phyloP scores from a whole-genome alignment of 1,140 invertebrate species.

The Druon quercuslanigerum region DNA sequence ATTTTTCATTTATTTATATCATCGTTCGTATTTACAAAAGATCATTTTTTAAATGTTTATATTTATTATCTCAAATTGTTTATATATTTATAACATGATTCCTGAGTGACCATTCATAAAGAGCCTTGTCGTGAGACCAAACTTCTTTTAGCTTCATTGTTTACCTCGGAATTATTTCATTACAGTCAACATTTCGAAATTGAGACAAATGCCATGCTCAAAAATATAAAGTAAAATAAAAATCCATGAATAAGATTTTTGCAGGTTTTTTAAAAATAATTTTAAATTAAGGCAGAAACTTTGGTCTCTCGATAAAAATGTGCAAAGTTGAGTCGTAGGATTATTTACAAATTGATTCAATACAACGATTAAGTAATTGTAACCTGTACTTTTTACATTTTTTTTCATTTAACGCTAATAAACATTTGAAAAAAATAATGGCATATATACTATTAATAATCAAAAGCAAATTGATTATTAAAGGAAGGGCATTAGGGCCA shows the following conservation, averaged over 20 bases:
- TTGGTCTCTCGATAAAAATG: conserved; percentile 29
- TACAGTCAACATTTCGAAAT: not conserved
- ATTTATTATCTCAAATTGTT: conserved; percentile 66
- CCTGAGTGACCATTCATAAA: conserved; percentile 69
- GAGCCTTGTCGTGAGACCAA: conserved; percentile 54
- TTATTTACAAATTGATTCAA: conserved; percentile 40
- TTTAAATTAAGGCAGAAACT: conserved; percentile 11
- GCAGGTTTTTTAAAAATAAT: not conserved
- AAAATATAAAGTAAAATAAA: no score
- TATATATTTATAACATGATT: conserved; percentile 65
- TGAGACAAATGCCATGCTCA: not conserved
- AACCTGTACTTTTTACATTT: conserved; percentile 22
- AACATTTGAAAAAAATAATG: conserved; percentile 63
- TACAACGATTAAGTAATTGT: conserved; percentile 40
- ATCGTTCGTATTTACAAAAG: conserved; percentile 69
- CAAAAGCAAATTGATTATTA: conserved; percentile 12
- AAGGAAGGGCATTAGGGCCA: not conserved
- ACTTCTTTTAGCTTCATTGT: conserved; percentile 39
- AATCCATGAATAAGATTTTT: no score
- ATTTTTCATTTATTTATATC: conserved; percentile 59
- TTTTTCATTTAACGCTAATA: conserved; percentile 53
- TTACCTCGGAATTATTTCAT: conserved; percentile 32
- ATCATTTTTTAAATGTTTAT: conserved; percentile 64
- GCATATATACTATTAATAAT: conserved; percentile 9
- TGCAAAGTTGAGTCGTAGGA: not conserved